Evolutionary conservation across 2,797 vertebrate species (phyloP).

Genomic region (Phrynocephalus forsythii): DNA sequence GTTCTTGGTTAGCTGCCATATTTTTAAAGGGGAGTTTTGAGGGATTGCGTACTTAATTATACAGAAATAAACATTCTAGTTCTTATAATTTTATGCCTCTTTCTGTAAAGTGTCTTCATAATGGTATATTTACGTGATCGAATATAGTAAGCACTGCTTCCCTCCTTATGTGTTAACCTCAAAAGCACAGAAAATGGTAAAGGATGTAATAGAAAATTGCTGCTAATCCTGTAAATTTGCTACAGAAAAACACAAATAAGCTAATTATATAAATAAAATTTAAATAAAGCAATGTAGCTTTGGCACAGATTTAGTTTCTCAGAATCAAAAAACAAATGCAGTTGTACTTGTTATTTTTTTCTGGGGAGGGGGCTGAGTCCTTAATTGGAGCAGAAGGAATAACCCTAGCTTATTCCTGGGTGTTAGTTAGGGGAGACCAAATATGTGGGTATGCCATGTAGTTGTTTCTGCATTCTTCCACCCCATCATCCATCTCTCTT

Average conservation of each 20-base stretch:
- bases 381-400: background rate
- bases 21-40: constrained; percentile 6
- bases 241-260: constrained; percentile 35
- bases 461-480: background rate
- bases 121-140: constrained; percentile 9
- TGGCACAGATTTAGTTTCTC: constrained; percentile 17
- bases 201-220: constrained; percentile 25
- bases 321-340: background rate
- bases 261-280: constrained; percentile 1
- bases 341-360: background rate
- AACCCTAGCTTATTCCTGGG: background rate
- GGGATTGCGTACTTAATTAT: constrained; percentile 25
- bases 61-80: background rate
- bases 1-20: background rate
- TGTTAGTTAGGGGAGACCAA: background rate
- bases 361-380: background rate
- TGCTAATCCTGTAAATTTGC: constrained; percentile 49
- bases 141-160: constrained; percentile 12
- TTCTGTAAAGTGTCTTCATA: constrained; percentile 4
- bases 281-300: constrained; percentile 40
- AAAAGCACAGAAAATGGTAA: constrained; percentile 32
- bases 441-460: background rate
- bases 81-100: constrained; percentile 10
- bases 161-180: constrained; percentile 24
- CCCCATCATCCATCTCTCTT: background rate